A percentile compares a stretch with the other conserved stretches of the same genome.
Evolutionary conservation across 2,888 invertebrate species (phyloP).

Genomic region (Anarsia innoxiella): DNA sequence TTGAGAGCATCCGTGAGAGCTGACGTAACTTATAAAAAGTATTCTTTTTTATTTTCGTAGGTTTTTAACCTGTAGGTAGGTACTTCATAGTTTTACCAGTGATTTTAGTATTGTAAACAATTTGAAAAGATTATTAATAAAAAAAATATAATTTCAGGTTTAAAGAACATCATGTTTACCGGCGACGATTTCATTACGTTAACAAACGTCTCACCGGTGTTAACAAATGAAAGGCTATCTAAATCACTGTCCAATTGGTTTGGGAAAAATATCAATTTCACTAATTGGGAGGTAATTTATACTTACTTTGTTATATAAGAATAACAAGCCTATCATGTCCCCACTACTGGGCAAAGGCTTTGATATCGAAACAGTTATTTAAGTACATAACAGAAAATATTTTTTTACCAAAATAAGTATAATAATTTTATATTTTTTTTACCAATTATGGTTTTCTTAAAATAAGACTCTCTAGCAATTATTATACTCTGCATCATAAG

Average conservation of each 20-base stretch:
- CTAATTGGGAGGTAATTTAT: constrained; percentile 57
- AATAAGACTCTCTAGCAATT: too few species aligned
- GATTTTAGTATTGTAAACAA: too few species aligned
- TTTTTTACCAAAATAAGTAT: background rate
- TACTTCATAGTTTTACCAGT: too few species aligned
- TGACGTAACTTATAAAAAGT: too few species aligned
- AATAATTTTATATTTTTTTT: background rate
- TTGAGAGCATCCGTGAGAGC: too few species aligned
- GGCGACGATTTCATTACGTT: constrained; percentile 42
- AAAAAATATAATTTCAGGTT: too few species aligned
- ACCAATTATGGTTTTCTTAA: background rate
- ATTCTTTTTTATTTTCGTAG: too few species aligned
- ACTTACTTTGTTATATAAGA: background rate
- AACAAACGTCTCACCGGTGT: constrained; percentile 37
- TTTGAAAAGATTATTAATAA: too few species aligned
- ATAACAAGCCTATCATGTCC: background rate
- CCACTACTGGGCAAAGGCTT: background rate
- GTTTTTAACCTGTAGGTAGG: too few species aligned
- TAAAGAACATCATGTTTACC: too few species aligned
- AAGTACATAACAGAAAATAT: background rate
- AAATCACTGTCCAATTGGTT: constrained; percentile 54
- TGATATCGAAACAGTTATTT: background rate
- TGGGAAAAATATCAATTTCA: constrained; percentile 37
- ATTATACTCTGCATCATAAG: too few species aligned
- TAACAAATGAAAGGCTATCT: constrained; percentile 45